Base-by-base conservation (phyloP, 1,140 invertebrate species). In the Micrasema minimum region DNA sequence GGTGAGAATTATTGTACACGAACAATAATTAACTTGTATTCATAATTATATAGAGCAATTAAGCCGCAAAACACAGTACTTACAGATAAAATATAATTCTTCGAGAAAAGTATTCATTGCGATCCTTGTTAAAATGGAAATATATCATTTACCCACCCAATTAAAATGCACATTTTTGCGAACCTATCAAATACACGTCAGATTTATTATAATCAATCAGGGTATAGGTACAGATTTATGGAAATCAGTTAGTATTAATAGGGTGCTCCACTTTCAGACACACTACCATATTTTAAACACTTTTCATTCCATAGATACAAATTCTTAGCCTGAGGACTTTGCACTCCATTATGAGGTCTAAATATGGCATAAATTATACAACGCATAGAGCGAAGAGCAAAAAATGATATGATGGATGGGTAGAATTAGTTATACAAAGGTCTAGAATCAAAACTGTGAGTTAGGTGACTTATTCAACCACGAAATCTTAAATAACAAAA, bases 351-450 rank as follows among this genome's bases (percentile, higher is more conserved):
- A 38, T 11, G 6, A 37, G 26, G 18, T 5, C 20, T 16, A 35
- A 14, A 16, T 57, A 35, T 37, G 53, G 26, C 53, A 57, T 57
- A 57, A 57, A 57, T 57, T 57, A 57, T 14, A n/a, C n/a, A n/a
- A n/a, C n/a, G 37, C 11, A 57, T n/a, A 10, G 11, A 16, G 14
- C 23, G 23, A 1, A 12, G 23, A 55, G 51, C 51, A 31, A 55
- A 55, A 55, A 55, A 31, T 55, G n/a, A 55, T 12, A 35, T 55
- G 23, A 55, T 37, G 51, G 51, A 55, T 57, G 11, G 26, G 22
- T 35, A n/a, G 53, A 23, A 57, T 57, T 14, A 37, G n/a, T 12
- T 51, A 18, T 23, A 18, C 23, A 57, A 14, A 57, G 26, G 37
- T 0, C 53, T 23, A 37, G 31, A 37, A 18, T 18, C 20, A 14